Base-by-base conservation (phyloP, 92 coral and sea anemone genomes). In the Zoanthus sociatus region DNA sequence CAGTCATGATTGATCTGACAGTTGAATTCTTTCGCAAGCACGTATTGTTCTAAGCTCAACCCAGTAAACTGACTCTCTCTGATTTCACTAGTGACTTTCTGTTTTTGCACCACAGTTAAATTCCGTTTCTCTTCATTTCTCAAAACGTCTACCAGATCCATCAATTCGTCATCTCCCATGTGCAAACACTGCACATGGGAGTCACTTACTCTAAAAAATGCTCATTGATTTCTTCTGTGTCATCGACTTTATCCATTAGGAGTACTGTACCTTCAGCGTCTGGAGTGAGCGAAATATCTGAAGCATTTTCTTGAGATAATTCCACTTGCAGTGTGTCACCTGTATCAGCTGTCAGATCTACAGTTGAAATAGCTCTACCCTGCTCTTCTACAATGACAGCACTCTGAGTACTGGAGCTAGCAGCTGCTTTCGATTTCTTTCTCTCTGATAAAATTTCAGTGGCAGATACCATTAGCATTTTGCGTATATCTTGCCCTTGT, bases 31-130 rank as follows among this genome's bases (percentile, higher is more conserved):
- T 83, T 90, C 44, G 88, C 93, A 48, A 86, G 71, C 83, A 89
- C 83, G 90, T 92, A 92, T 82, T 92, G 88, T 48, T 77, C 58
- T 46, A 89, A 81, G 69, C 78, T 89, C 67, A 89, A 78, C 81
- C 89, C 94, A 53, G 83, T 82, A 89, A 92, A 86, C 87, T 79
- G 89, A 77, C 94, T 92, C 82, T 79, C 92, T 73, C 90, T 90
- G 79, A 92, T 86, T 47, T 72, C 84, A 71, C 81, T 78, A 30
- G 84, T 83, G 77, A 90, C 75, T 77, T 90, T 90, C 76, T 90
- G 92, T 78, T 83, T 64, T 18, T 86, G 66, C 68, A 68, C 78
- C 76, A 71, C 68, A 86, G 83, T 79, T 64, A 79, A 74, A 71
- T 85, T 78, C 75, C 90, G 75, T 79, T 78, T 79, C 82, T 90